These are phyloP conservation scores for Bolinopsis microptera DNA, from an alignment of 37 sponge, comb jelly and placozoan genomes.

Conservation along the genomic window DNA sequence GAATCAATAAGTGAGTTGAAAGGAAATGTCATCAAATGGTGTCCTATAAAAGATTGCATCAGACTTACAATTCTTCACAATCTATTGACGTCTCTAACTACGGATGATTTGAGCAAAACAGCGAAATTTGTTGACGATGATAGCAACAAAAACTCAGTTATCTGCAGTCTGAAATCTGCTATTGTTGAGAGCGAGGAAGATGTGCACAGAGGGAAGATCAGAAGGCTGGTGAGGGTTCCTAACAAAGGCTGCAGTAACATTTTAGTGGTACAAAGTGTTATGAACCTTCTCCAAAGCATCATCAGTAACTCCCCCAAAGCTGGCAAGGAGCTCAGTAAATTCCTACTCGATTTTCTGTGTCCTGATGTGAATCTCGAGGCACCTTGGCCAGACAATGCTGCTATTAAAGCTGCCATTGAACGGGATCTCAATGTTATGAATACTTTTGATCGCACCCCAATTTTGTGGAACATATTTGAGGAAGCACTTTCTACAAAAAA, in stretches of 20 bases:
- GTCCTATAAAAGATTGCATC: constrained; percentile 56
- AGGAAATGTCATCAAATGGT: constrained; percentile 41
- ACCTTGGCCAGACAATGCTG: constrained; percentile 42
- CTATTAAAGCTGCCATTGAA: constrained; percentile 22
- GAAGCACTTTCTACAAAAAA: neutral
- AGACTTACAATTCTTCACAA: constrained; percentile 37
- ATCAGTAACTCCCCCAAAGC: constrained; percentile 19
- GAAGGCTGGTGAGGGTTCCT: neutral
- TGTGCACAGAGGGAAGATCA: neutral
- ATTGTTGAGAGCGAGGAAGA: constrained; percentile 25
- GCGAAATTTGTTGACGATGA: neutral
- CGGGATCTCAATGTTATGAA: constrained; percentile 42
- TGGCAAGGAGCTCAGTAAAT: neutral
- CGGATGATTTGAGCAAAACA: neutral
- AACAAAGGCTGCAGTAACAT: neutral
- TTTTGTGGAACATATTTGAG: constrained; percentile 32
- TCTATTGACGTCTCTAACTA: neutral
- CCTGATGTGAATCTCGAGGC: constrained; percentile 61
- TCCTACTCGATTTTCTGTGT: constrained; percentile 30
- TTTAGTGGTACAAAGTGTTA: constrained; percentile 28
- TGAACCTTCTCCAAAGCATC: neutral
- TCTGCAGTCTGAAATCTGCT: neutral
- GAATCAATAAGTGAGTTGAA: constrained; percentile 14
- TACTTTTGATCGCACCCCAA: neutral
- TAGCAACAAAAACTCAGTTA: neutral